Conservation (phyloP, 1,140 invertebrate species). For the Metaphire vulgaris region DNA sequence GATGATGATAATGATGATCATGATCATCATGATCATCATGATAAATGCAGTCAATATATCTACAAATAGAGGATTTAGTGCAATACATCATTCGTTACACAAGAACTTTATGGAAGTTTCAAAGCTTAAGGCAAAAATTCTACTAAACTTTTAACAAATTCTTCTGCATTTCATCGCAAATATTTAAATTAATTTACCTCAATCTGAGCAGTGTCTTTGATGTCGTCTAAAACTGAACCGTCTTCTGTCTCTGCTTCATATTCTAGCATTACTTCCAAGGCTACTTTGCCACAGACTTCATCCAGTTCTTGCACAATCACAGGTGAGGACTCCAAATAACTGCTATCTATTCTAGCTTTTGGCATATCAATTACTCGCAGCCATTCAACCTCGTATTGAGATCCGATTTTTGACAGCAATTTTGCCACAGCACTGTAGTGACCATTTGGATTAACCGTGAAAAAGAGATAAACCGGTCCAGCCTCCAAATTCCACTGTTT, state of each 20-base stretch:
- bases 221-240: not conserved
- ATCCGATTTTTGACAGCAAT: not conserved
- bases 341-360: not conserved
- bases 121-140: no score
- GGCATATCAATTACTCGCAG: not conserved
- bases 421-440: not conserved
- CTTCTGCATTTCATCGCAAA: no score
- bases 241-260: not conserved
- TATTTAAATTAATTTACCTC: no score
- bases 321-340: not conserved
- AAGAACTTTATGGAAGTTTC: no score
- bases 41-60: no score
- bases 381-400: not conserved
- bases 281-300: no score
- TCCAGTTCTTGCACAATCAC: not conserved
- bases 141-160: no score
- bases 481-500: not conserved
- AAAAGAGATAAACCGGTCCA: not conserved
- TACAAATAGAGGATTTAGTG: no score
- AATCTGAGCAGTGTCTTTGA: no score
- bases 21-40: no score
- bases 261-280: not conserved
- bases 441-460: not conserved
- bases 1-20: no score
- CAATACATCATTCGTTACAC: no score